Evolutionary conservation across 1,140 invertebrate genomes (phyloP).

Genomic region (Tetramorium alpestre): DNA sequence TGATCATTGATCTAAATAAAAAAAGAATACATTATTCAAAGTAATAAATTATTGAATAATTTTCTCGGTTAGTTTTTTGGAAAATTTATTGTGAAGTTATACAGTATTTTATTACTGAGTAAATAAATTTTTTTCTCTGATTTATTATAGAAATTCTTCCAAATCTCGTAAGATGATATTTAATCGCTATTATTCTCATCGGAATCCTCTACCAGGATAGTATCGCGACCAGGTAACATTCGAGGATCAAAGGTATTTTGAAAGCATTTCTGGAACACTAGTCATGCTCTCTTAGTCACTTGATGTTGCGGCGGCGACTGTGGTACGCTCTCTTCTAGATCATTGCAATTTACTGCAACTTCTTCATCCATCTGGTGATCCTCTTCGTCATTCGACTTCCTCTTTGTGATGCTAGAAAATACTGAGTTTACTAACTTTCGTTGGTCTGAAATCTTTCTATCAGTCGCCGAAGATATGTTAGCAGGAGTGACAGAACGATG

Average conservation of each 20-base stretch:
- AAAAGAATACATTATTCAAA: neutral
- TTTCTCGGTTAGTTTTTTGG: neutral
- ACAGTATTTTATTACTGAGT: neutral
- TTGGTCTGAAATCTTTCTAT: neutral
- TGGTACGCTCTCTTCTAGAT: slow-evolving; percentile 79
- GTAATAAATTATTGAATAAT: neutral
- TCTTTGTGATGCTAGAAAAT: slow-evolving; percentile 69
- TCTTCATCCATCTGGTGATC: neutral
- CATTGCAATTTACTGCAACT: slow-evolving; percentile 72
- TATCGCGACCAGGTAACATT: slow-evolving; percentile 84
- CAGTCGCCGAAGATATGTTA: neutral
- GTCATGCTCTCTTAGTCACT: slow-evolving; percentile 82
- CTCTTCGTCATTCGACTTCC: slow-evolving; percentile 63
- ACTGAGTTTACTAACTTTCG: slow-evolving; percentile 20
- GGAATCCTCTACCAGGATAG: slow-evolving; percentile 88
- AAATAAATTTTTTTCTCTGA: neutral
- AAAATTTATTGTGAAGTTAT: neutral
- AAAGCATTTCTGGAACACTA: slow-evolving; percentile 89
- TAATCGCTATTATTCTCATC: slow-evolving; percentile 81
- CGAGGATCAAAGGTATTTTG: slow-evolving; percentile 88
- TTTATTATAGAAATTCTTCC: neutral
- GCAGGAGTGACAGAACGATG: neutral
- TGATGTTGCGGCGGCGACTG: slow-evolving; percentile 83
- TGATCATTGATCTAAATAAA: neutral
- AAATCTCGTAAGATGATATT: neutral